These are phyloP conservation scores for Drosophila ananassae DNA, from an alignment of 1,140 invertebrate genomes.

Conservation along the genomic window DNA sequence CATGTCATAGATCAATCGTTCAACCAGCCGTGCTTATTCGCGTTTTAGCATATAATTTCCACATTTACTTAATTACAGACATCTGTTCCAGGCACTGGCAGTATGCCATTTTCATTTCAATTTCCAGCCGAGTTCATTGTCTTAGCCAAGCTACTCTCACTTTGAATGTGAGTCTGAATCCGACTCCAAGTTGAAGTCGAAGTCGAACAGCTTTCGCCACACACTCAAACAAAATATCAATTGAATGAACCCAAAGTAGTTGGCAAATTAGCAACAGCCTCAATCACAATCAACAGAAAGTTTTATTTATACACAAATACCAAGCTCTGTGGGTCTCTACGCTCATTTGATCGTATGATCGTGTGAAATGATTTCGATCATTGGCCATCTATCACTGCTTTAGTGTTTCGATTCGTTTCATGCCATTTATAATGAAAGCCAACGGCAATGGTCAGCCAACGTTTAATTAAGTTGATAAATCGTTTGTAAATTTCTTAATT, in stretches of 20 bases:
- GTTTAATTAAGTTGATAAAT: constrained; percentile 81
- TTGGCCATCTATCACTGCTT: constrained; percentile 73
- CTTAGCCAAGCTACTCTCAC: constrained; percentile 63
- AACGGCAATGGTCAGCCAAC: constrained; percentile 57
- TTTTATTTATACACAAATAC: constrained; percentile 18
- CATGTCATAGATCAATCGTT: constrained; percentile 50
- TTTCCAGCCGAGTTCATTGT: constrained; percentile 71
- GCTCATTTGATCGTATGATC: constrained; percentile 51
- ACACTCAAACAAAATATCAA: constrained; percentile 5
- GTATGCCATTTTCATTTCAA: constrained; percentile 71
- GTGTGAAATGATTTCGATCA: constrained; percentile 80
- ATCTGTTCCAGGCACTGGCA: constrained; percentile 44
- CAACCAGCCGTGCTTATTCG: constrained; percentile 15
- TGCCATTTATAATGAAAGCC: constrained; percentile 19
- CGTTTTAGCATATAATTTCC: constrained; percentile 54
- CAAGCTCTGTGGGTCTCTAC: too few relatives aligned
- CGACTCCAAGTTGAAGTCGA: neutral
- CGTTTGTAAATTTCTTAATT: constrained; percentile 82
- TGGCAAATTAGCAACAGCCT: constrained; percentile 73
- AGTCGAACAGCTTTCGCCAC: constrained; percentile 68
- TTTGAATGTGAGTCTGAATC: constrained; percentile 14
- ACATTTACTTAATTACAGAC: constrained; percentile 71
- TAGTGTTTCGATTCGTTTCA: constrained; percentile 28
- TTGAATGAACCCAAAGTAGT: constrained; percentile 54
- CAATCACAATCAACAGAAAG: constrained; percentile 56